Evolutionary conservation across 2,113 vertebrate species (phyloP), one percentile per base, ranked within the genome.

Genomic region (Cercopithecus mona): DNA sequence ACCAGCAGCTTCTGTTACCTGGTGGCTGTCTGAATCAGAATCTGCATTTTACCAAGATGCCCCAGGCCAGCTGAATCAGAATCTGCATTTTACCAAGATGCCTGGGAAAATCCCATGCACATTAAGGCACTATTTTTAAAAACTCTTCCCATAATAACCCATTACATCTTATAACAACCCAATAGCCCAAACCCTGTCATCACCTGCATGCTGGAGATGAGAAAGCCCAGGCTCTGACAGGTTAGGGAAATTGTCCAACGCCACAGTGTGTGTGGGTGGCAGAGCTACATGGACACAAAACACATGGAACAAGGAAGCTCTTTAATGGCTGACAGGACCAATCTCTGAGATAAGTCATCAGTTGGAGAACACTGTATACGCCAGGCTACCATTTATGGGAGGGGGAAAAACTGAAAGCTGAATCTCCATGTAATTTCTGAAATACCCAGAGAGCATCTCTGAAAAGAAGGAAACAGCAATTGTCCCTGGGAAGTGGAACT

Each of bases 261-360:
- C 48, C 59, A 32, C 45, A 27, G 4, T 6, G 92, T 0, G 1
- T 35, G 50, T 12, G 14, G 40, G 14, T 0, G 4, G 23, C n/a
- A 59, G 22, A 12, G 27, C 25, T 57, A 18, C n/a, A 4, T 0
- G 11, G 6, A 20, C 35, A 48, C 17, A 45, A 10, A 59, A 55
- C 27, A 38, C 22, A 27, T 3, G 1, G 17, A 66, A 40, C 2
- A 1, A 66, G 75, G 50, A 68, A 17, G 52, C 61, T 88, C 88
- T n/a, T 32, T 8, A 7, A 52, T 0, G 1, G 8, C 1, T 1
- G 30, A 4, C 52, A 32, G 45, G 64, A 14, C 48, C n/a, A 22
- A 1, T 12, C 17, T n/a, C 66, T 3, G 38, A 57, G 88, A 2
- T 6, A 35, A 6, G 38, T 0, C 25, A 38, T 20, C 70, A n/a